phyloP scores from a whole-genome alignment of 2,888 invertebrate species.

The Machimus atricapillus region DNA sequence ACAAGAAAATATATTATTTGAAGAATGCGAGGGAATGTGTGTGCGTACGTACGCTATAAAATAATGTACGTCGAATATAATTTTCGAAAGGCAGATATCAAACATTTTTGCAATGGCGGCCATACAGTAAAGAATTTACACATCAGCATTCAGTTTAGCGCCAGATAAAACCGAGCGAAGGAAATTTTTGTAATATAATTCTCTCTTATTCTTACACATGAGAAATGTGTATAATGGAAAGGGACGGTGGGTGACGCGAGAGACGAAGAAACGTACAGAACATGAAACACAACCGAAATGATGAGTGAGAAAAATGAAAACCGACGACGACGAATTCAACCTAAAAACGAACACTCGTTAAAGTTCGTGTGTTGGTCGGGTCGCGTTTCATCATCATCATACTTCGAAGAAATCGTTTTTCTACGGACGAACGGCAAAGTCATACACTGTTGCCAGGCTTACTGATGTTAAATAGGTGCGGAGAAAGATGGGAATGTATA shows the following conservation, averaged over 20 bases:
- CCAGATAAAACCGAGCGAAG: neutral
- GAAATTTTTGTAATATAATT: neutral
- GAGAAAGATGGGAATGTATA: neutral
- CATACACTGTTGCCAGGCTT: slow-evolving; percentile 29
- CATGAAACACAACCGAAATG: neutral
- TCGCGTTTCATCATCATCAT: slow-evolving; percentile 27
- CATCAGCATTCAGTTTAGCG: neutral
- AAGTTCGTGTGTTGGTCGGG: slow-evolving; percentile 26
- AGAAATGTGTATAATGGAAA: neutral
- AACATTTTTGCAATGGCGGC: slow-evolving; percentile 9
- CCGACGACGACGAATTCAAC: neutral
- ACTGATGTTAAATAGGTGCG: neutral
- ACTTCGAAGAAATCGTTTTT: slow-evolving; percentile 19
- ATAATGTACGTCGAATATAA: neutral
- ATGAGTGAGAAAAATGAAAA: neutral
- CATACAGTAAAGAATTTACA: neutral
- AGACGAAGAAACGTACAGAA: neutral
- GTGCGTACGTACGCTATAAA: neutral
- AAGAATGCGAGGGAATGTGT: neutral
- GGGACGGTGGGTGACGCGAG: neutral
- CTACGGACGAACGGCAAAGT: neutral
- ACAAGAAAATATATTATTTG: neutral
- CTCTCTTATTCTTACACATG: neutral
- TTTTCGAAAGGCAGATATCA: neutral
- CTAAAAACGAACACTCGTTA: slow-evolving; percentile 15